These are phyloP conservation scores for Triplophysa dalaica DNA, from an alignment of 2,113 vertebrate genomes.

Conservation along the genomic window DNA sequence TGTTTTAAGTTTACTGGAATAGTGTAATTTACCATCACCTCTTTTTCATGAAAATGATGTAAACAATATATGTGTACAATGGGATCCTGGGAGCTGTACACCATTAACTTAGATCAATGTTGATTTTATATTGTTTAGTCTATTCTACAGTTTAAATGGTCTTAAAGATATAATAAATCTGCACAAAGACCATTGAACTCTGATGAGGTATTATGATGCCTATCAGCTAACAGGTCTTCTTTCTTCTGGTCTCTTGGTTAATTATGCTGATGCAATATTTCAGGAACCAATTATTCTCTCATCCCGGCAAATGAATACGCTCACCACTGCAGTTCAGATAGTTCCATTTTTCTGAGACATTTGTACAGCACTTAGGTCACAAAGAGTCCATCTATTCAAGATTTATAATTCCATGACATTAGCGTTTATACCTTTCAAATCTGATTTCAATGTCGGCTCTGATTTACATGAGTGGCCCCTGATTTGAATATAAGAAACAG, in stretches of 20 bases:
- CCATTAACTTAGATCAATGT: constrained; percentile 1
- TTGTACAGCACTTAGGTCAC: constrained; percentile 54
- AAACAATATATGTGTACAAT: not conserved
- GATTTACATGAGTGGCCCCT: constrained; percentile 44
- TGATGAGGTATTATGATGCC: constrained; percentile 64
- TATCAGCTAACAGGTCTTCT: constrained; percentile 34
- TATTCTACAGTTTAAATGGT: not conserved
- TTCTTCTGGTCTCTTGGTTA: constrained; percentile 71
- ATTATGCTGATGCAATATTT: constrained; percentile 74
- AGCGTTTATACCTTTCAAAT: constrained; percentile 54
- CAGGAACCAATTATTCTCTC: constrained; percentile 73
- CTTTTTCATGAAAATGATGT: not conserved
- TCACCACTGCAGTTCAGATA: constrained; percentile 64
- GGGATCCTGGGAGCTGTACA: not conserved
- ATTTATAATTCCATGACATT: constrained; percentile 60
- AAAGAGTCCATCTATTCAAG: constrained; percentile 47
- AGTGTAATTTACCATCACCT: not conserved
- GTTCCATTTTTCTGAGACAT: constrained; percentile 52
- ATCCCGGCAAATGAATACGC: constrained; percentile 70
- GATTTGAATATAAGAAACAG: constrained; percentile 37
- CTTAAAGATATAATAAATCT: not conserved
- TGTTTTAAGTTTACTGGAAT: not conserved
- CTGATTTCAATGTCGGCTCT: constrained; percentile 46
- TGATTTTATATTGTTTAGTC: constrained; percentile 4
- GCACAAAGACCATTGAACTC: constrained; percentile 59